Evolutionary conservation across 2,113 vertebrate species (phyloP).

Genomic region (Ellobius talpinus): DNA sequence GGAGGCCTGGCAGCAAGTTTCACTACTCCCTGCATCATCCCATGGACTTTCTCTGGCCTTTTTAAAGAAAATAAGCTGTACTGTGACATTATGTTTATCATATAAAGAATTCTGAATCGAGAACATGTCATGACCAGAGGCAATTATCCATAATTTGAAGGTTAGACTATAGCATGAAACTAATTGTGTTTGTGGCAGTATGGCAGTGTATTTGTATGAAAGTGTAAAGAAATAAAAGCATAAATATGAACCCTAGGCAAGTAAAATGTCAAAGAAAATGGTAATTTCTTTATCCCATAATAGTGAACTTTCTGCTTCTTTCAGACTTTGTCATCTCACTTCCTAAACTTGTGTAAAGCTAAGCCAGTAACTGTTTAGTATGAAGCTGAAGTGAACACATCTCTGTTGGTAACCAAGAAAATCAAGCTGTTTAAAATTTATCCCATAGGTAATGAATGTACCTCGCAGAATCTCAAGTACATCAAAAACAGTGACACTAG

Average conservation of each 20-base stretch:
- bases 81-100: not conserved
- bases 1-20: not conserved
- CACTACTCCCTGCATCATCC: too few species aligned
- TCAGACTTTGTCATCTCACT: not conserved
- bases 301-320: not conserved
- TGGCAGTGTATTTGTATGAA: not conserved
- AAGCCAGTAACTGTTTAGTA: not conserved
- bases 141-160: not conserved
- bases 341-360: not conserved
- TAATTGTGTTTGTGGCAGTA: not conserved
- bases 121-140: not conserved
- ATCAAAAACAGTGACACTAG: not conserved
- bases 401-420: not conserved
- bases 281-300: not conserved
- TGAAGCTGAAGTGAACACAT: not conserved
- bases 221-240: not conserved
- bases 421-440: not conserved
- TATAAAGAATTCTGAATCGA: not conserved
- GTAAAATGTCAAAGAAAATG: not conserved
- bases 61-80: not conserved
- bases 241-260: not conserved
- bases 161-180: not conserved
- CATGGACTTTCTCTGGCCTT: too few species aligned
- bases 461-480: not conserved
- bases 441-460: not conserved